Conservation (phyloP, 2,113 vertebrate genomes). For the Odontesthes bonariensis region DNA sequence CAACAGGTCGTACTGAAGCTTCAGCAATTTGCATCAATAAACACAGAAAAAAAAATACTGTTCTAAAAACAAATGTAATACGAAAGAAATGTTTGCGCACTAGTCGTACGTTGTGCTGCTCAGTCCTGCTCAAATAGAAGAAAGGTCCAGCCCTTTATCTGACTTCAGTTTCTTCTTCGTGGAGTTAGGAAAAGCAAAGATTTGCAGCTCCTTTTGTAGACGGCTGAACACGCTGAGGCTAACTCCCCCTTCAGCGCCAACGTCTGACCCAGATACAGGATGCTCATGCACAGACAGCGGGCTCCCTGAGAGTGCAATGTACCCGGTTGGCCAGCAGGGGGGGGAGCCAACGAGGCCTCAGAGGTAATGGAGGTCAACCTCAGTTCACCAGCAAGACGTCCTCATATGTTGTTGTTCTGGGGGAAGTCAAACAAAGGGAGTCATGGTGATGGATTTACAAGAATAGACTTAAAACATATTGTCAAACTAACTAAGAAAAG, state of each 20-base stretch:
- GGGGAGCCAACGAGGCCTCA: constrained; percentile 32
- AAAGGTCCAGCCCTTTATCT: neutral
- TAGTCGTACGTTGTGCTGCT: constrained; percentile 7
- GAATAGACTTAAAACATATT: neutral
- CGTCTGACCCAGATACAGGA: constrained; percentile 23
- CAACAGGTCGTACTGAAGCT: neutral
- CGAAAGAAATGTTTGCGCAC: constrained; percentile 30
- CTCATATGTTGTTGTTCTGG: constrained; percentile 84
- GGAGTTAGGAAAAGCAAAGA: neutral
- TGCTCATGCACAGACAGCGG: neutral
- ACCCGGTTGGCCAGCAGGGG: constrained; percentile 62
- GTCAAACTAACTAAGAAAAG: neutral
- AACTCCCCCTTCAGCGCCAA: neutral
- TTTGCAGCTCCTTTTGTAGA: neutral
- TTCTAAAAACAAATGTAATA: constrained; percentile 27
- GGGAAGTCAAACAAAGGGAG: constrained; percentile 1
- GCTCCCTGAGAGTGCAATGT: constrained; percentile 22
- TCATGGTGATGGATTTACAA: no score
- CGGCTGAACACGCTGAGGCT: constrained; percentile 4
- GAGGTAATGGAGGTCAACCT: constrained; percentile 30
- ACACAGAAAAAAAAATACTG: constrained; percentile 42
- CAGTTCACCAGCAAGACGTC: constrained; percentile 84
- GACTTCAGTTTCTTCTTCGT: neutral
- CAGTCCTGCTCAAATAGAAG: neutral
- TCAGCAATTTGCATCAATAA: constrained; percentile 19